Base-by-base conservation (phyloP, 2,113 vertebrate species). In the Uropsilus gracilis region DNA sequence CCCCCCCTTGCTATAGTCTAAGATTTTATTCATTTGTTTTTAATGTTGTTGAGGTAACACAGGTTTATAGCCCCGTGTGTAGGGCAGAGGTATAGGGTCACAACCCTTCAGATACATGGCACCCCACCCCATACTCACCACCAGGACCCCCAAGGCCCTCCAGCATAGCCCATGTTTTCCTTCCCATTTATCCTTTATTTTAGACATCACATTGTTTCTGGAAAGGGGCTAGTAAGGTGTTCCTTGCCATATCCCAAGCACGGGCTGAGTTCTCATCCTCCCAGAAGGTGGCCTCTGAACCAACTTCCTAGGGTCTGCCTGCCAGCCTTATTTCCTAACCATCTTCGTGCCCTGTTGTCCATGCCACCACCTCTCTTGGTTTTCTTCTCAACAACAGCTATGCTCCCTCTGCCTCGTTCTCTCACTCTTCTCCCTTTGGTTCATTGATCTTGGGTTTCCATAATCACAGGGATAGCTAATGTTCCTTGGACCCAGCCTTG, bases 291-390 rank as follows among this genome's bases (percentile, higher is more conserved):
- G n/a, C 2, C 26, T n/a, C n/a, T 17, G 37, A 7, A 5, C 16
- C 2, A 0, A 7, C 11, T 1, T n/a, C 11, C 13, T 0, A 0
- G 34, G n/a, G 34, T 20, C 66, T 34, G 32, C 32, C 1, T 17
- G n/a, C 44, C 26, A 1, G 22, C 14, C 50, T 32, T 55, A 48
- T 12, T 72, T 57, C 63, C 64, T 10, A 1, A 32, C 5, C 0
- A 1, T 24, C 42, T 20, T 24, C 53, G 69, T 32, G 6, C 16
- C 42, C 34, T 8, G 8, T 2, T 8, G 34, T 44, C 76, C 22
- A 13, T 14, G 3, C 24, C 5, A 1, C 14, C 22, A 1, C 4
- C 42, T 20, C 48, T 30, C 18, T 64, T 75, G 32, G 66, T 12
- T 32, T 55, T 68, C 75, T 69, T 57, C 39, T 22, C n/a, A 75